These are phyloP conservation scores for Labeo rohita DNA, from an alignment of 2,113 vertebrate species.

Conservation along the genomic window DNA sequence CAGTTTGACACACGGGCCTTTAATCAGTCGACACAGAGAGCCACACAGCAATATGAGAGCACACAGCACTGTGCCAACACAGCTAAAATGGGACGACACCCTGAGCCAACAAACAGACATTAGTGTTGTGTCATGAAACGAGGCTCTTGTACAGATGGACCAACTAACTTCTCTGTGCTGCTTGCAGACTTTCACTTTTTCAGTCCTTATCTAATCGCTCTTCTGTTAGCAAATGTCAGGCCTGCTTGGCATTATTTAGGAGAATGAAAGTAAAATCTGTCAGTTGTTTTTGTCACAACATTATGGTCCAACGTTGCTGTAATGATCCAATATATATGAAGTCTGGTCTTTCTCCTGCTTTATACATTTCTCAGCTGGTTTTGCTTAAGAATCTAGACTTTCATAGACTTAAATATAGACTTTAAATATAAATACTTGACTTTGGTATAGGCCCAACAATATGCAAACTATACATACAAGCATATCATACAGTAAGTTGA, in stretches of 20 bases:
- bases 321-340: not conserved
- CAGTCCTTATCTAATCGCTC: not conserved
- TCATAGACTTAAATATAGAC: too few species aligned
- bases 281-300: too few species aligned
- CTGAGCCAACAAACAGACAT: slow-evolving; percentile 1
- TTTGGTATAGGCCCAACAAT: not conserved
- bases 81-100: not conserved
- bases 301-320: not conserved
- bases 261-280: not conserved
- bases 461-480: not conserved
- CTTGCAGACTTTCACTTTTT: not conserved
- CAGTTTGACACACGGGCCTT: not conserved
- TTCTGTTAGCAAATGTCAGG: not conserved
- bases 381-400: not conserved
- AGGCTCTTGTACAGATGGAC: not conserved
- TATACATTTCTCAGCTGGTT: not conserved
- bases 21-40: slow-evolving; percentile 15
- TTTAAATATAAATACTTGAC: too few species aligned
- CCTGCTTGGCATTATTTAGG: not conserved
- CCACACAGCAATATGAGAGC: not conserved
- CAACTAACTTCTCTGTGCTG: not conserved
- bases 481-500: not conserved
- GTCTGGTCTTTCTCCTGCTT: not conserved
- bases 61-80: slow-evolving; percentile 12
- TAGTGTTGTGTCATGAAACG: not conserved